A percentile compares a stretch with the other conserved stretches of the same genome.
These are phyloP conservation scores for Sphenodon punctatus DNA, from an alignment of 2,797 vertebrate species.

Conservation along the genomic window DNA sequence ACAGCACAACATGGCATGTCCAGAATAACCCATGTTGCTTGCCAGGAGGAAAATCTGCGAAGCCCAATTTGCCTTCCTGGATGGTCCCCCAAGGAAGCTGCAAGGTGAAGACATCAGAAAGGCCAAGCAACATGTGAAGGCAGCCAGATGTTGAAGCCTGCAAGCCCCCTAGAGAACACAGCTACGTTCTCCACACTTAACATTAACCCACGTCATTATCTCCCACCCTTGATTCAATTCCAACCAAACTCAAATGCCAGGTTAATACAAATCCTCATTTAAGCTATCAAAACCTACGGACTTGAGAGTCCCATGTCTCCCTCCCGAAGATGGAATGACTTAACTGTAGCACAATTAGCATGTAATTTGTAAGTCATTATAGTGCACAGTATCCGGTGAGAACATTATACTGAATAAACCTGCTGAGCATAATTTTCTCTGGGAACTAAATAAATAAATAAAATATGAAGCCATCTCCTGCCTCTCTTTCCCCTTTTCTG, in stretches of 20 bases:
- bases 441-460: constrained; percentile 66
- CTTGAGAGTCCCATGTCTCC: constrained; percentile 49
- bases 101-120: background rate
- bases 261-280: background rate
- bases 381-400: constrained; percentile 68
- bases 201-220: rapidly evolving
- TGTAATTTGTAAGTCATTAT: constrained; percentile 78
- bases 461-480: constrained; percentile 50
- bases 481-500: constrained; percentile 50
- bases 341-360: constrained; percentile 75
- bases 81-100: background rate
- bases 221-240: background rate
- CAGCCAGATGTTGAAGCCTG: rapidly evolving
- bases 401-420: constrained; percentile 74
- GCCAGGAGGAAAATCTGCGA: background rate
- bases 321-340: constrained; percentile 60
- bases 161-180: rapidly evolving
- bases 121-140: rapidly evolving
- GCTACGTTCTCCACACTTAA: rapidly evolving
- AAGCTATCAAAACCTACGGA: constrained; percentile 23
- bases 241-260: background rate
- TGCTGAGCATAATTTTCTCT: constrained; percentile 74
- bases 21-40: background rate
- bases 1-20: background rate
- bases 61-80: background rate